These are phyloP conservation scores for Pelosia muscerda DNA, from an alignment of 2,888 invertebrate species.

Conservation along the genomic window DNA sequence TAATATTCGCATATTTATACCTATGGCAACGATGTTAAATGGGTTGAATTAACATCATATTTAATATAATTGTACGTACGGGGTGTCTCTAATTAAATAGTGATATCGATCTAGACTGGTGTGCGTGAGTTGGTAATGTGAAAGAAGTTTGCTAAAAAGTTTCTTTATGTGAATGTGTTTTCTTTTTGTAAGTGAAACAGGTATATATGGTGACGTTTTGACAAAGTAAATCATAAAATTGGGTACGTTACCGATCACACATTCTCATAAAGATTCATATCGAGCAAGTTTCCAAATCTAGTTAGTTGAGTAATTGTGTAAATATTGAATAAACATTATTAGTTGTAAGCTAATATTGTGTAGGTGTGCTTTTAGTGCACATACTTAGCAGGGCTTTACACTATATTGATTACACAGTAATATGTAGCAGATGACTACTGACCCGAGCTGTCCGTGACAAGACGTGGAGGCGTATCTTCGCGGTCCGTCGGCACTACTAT, in stretches of 20 bases:
- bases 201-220: not conserved
- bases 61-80: slow-evolving; percentile 17
- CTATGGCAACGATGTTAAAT: slow-evolving; percentile 83
- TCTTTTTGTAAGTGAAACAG: not conserved
- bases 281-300: slow-evolving; percentile 16
- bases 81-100: slow-evolving; percentile 5
- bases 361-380: slow-evolving; percentile 21
- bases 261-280: slow-evolving; percentile 18
- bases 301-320: slow-evolving; percentile 13
- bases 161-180: slow-evolving; percentile 17
- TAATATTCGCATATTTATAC: slow-evolving; percentile 86
- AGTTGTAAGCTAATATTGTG: slow-evolving; percentile 20
- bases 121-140: slow-evolving; percentile 7
- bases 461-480: slow-evolving; percentile 85
- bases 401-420: slow-evolving; percentile 24
- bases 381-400: slow-evolving; percentile 12
- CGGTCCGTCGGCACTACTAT: slow-evolving; percentile 80
- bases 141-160: slow-evolving; percentile 6
- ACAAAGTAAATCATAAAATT: not conserved
- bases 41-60: slow-evolving; percentile 71
- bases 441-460: slow-evolving; percentile 90
- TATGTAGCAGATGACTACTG: slow-evolving; percentile 51
- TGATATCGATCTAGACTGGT: slow-evolving; percentile 1
- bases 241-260: not conserved
- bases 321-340: slow-evolving; percentile 12